Evolutionary conservation across 2,888 invertebrate species (phyloP), one percentile per base, ranked within the genome.

Genomic region (Lasioglossum lativentre): DNA sequence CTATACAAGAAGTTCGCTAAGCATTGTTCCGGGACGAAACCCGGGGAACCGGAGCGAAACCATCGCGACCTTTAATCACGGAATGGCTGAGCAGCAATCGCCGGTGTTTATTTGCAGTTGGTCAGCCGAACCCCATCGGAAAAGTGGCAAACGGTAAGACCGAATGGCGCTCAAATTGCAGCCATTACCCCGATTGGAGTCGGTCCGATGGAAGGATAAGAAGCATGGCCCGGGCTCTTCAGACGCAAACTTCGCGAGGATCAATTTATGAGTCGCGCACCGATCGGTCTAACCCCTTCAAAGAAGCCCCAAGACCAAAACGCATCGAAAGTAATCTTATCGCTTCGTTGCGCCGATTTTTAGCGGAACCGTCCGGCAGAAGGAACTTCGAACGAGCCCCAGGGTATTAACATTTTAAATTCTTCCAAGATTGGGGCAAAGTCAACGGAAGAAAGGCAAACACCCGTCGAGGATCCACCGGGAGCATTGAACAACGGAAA

Each of bases 101-200:
- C 19, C 45, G 45, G 16, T 47, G 77, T 77, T 74, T 40, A 23
- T 81, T 78, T 66, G 72, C 47, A 40, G 30, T 63, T 23, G 63
- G 73, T 73, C 52, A 52, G 72, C 12, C 47, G 66, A 45, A 73
- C 38, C 66, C 47, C 23, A 47, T 81, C 47, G 66, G 42, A 56
- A 68, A 47, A 79, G 71, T 42, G 42, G 42, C 30, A 30, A 34
- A 52, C 38, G 10, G n/a, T 16, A 27, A 19, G 34, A 38, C 42
- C 66, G 40, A 79, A 56, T 27, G 34, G 52, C 23, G 73, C 19
- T 82, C 73, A 74, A 82, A 80, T 68, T 79, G 73, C 80, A 80
- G 52, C 73, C 66, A 82, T 82, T 82, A 79, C 73, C 34, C 42
- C 66, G 66, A 68, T 82, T 72, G 78, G 40, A 78, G 30, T 47